These are phyloP conservation scores for Pseudorhiza aurosa DNA, from an alignment of 30 jellyfish, hydroid and myxozoan species.

Conservation along the genomic window DNA sequence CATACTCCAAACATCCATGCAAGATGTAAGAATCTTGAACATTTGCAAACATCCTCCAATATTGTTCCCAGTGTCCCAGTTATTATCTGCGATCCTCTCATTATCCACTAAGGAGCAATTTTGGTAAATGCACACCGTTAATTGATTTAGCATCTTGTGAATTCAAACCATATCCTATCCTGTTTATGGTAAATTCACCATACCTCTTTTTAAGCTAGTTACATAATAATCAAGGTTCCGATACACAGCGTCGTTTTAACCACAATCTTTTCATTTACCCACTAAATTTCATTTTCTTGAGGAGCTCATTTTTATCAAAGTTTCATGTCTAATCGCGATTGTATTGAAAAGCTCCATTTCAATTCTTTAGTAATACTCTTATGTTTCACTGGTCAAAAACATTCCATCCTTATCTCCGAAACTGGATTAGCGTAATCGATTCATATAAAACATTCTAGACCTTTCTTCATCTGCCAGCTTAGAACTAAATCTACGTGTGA, in stretches of 20 bases:
- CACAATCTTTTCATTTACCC: background rate
- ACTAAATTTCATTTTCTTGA: background rate
- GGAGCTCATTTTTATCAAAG: background rate
- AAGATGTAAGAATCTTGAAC: no score
- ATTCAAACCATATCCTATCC: background rate
- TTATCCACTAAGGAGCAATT: no score
- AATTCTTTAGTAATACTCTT: background rate
- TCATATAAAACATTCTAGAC: slow-evolving; percentile 15
- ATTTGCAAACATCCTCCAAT: no score
- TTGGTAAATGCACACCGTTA: background rate
- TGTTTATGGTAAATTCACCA: background rate
- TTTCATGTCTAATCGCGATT: slow-evolving; percentile 2
- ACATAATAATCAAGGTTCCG: background rate
- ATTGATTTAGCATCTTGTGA: background rate
- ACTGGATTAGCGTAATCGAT: slow-evolving; percentile 46
- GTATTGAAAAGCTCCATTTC: background rate
- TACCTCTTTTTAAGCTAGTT: background rate
- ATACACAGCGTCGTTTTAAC: background rate
- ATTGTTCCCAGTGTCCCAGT: no score
- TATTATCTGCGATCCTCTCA: no score
- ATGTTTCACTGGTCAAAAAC: slow-evolving; percentile 5
- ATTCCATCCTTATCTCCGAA: slow-evolving; percentile 33
- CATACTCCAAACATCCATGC: no score
- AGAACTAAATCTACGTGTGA: no score
- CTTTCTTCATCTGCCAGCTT: background rate